A percentile compares a stretch with the other conserved stretches of the same genome.
phyloP scores from a whole-genome alignment of 1,140 invertebrate species.

The Bombus superbus region DNA sequence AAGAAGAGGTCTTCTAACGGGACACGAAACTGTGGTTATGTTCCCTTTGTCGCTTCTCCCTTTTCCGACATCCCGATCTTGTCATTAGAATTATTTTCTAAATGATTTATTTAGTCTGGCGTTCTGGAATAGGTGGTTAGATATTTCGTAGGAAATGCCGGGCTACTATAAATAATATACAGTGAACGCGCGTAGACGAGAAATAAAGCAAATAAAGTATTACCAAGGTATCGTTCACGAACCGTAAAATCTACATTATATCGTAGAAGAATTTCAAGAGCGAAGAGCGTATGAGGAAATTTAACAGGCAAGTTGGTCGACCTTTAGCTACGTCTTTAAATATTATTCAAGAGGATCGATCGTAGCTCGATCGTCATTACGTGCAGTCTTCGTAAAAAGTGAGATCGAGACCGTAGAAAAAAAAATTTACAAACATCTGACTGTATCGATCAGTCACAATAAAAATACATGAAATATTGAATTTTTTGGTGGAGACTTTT shows the following conservation, averaged over 20 bases:
- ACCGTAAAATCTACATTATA: background rate
- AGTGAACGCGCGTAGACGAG: background rate
- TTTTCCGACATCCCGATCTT: conserved; percentile 12
- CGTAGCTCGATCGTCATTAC: background rate
- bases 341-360: conserved; percentile 54
- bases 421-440: conserved; percentile 30
- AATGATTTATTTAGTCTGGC: conserved; percentile 48
- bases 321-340: conserved; percentile 33
- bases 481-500: background rate
- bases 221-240: background rate
- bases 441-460: conserved; percentile 41
- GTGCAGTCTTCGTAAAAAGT: background rate
- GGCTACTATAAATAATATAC: background rate
- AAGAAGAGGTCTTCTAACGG: conserved; percentile 9
- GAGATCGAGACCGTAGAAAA: background rate
- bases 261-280: background rate
- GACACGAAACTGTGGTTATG: conserved; percentile 12
- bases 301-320: background rate
- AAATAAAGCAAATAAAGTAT: background rate
- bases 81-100: conserved; percentile 45
- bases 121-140: background rate
- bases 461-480: conserved; percentile 53
- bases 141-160: background rate
- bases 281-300: background rate
- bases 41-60: conserved; percentile 17